Evolutionary conservation across 2,113 vertebrate species (phyloP), one percentile per base, ranked within the genome.

Genomic region (Desmodus rotundus): DNA sequence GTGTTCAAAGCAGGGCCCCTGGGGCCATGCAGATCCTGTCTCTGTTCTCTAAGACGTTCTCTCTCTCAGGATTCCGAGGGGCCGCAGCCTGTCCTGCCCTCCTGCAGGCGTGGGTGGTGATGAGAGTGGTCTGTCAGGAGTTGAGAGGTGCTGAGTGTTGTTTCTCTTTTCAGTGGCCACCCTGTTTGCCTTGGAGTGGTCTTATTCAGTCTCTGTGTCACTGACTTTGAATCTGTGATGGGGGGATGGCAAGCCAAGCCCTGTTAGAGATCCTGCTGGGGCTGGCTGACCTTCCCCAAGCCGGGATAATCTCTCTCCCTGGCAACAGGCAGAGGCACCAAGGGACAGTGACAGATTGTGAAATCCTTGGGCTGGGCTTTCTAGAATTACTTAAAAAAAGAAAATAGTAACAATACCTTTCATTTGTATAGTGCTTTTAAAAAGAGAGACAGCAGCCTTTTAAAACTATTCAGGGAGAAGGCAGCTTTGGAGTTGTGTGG

Each of bases 221-320:
- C 91, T 56, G 65, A 45, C 58, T 90, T 20, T 65, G 82, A 80
- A 47, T 86, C 89, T n/a, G 85, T 54, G 86, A 87, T 16, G 38
- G 36, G 90, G 33, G 90, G 63, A 28, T 45, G 50, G 77, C 82
- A 76, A 90, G 86, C 95, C 88, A 89, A 54, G 81, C 95, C 63
- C 15, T 65, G 85, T 86, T 38, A 93, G 95, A 43, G 41, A 83
- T 28, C 65, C 2, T 92, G 91, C 96, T 94, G 96, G 95, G 96
- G 74, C 97, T 97, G 96, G 94, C 97, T 97, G 97, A 97, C 97
- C 97, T 98, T 96, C 92, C 97, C 88, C 95, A 94, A 93, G 91
- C 96, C 74, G 4, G 85, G 96, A 96, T 97, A 98, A 97, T 98
- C 97, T 98, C 91, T 96, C 95, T 97, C 96, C 97, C 96, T 97